These are phyloP conservation scores for Hetaerina americana DNA, from an alignment of 1,140 invertebrate genomes.

Conservation along the genomic window DNA sequence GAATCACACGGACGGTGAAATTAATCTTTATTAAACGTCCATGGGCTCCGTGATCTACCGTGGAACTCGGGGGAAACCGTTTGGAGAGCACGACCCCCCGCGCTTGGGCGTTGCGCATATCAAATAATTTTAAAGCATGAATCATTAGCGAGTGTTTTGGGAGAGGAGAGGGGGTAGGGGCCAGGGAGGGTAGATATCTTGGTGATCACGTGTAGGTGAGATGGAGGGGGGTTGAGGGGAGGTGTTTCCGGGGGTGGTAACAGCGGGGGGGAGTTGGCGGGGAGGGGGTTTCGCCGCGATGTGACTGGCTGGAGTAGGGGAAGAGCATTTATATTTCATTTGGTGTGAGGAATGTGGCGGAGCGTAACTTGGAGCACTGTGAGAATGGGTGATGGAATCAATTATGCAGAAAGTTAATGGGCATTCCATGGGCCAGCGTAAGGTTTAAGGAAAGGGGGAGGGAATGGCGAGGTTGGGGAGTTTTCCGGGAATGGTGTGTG, in stretches of 20 bases:
- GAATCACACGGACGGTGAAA: background rate
- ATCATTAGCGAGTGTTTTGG: background rate
- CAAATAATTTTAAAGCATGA: background rate
- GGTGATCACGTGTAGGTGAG: background rate
- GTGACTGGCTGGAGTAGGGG: background rate
- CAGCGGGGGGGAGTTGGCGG: too few species aligned
- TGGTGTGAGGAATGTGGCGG: background rate
- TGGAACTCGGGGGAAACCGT: background rate
- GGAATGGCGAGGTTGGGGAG: background rate
- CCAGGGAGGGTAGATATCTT: background rate
- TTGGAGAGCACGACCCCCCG: background rate
- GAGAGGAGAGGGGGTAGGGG: background rate
- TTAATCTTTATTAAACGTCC: background rate
- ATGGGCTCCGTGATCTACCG: background rate
- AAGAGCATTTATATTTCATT: background rate
- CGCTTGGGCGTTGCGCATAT: background rate
- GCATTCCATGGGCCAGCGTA: background rate
- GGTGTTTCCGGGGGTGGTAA: too few species aligned
- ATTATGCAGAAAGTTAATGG: background rate
- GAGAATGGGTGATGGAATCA: background rate
- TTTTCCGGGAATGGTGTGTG: too few species aligned
- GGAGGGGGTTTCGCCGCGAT: too few species aligned
- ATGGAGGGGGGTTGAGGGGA: background rate
- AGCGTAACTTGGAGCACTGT: background rate
- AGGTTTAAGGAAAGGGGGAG: background rate